Conservation (phyloP, 1,140 invertebrate species). For the Cardiocondyla obscurior region DNA sequence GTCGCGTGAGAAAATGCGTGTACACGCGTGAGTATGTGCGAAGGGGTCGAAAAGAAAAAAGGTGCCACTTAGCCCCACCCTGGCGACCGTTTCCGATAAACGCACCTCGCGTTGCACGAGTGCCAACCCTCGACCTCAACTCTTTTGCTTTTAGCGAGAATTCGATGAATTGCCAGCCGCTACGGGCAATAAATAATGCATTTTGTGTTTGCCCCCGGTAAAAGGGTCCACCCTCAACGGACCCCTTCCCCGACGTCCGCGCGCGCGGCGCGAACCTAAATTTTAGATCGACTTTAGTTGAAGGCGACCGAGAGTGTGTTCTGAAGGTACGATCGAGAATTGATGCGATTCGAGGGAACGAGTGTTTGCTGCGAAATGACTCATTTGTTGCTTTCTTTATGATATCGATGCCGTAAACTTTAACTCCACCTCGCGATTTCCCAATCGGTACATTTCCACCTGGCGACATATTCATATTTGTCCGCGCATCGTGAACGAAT, state of each 20-base stretch:
- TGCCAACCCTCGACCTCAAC: conserved; percentile 72
- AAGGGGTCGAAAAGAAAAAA: conserved; percentile 61
- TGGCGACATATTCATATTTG: not conserved
- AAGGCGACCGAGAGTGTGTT: conserved; percentile 59
- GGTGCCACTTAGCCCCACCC: conserved; percentile 72
- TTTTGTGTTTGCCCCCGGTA: conserved; percentile 79
- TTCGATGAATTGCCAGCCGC: conserved; percentile 77
- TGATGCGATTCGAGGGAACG: conserved; percentile 41
- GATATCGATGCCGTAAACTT: not conserved
- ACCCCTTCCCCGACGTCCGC: conserved; percentile 29
- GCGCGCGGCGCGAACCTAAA: conserved; percentile 65
- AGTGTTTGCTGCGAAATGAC: not conserved
- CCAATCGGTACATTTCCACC: not conserved
- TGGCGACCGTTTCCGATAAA: conserved; percentile 51
- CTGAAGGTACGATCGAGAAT: conserved; percentile 53
- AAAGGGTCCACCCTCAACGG: conserved; percentile 74
- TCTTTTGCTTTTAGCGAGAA: conserved; percentile 77
- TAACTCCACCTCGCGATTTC: not conserved
- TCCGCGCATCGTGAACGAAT: not conserved
- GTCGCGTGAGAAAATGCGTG: conserved; percentile 42
- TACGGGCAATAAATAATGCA: conserved; percentile 79
- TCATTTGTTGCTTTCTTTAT: conserved; percentile 40
- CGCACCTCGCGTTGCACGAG: conserved; percentile 70
- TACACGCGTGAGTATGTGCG: conserved; percentile 59
- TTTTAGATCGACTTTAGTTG: conserved; percentile 72